These are phyloP conservation scores for Cyrtodaria siliqua DNA, from an alignment of 2,888 invertebrate genomes.

Conservation along the genomic window DNA sequence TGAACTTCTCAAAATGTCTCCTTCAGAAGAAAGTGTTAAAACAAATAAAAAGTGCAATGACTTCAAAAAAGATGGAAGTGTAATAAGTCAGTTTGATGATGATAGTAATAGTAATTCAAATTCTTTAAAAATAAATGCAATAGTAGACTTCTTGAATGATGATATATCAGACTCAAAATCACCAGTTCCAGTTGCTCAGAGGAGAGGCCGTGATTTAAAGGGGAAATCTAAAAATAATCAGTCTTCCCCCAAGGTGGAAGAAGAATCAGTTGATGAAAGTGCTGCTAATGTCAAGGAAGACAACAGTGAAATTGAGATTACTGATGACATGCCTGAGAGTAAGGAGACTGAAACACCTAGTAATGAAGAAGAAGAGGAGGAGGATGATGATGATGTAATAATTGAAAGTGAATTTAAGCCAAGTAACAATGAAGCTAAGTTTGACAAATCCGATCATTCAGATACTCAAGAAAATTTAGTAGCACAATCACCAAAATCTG, in stretches of 20 bases:
- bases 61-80: neutral
- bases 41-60: neutral
- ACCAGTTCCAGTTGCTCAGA: neutral
- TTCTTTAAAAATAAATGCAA: conserved; percentile 15
- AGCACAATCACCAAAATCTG: too few species aligned
- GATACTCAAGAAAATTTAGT: too few species aligned
- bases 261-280: neutral
- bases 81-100: conserved; percentile 17
- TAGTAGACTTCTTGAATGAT: neutral
- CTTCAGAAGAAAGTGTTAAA: neutral
- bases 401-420: conserved; percentile 33
- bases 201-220: too few species aligned
- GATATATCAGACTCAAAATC: conserved; percentile 19
- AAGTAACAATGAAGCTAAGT: conserved; percentile 8
- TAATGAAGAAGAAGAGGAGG: neutral
- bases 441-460: conserved; percentile 9
- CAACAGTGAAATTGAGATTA: neutral
- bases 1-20: conserved; percentile 20
- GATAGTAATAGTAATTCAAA: conserved; percentile 15
- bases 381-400: conserved; percentile 54
- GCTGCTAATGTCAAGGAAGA: neutral
- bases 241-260: too few species aligned
- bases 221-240: too few species aligned
- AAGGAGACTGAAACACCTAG: neutral
- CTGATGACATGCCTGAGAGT: neutral